These are phyloP conservation scores for Gambusia yucatana DNA, from an alignment of 2,797 vertebrate genomes.

Conservation along the genomic window DNA sequence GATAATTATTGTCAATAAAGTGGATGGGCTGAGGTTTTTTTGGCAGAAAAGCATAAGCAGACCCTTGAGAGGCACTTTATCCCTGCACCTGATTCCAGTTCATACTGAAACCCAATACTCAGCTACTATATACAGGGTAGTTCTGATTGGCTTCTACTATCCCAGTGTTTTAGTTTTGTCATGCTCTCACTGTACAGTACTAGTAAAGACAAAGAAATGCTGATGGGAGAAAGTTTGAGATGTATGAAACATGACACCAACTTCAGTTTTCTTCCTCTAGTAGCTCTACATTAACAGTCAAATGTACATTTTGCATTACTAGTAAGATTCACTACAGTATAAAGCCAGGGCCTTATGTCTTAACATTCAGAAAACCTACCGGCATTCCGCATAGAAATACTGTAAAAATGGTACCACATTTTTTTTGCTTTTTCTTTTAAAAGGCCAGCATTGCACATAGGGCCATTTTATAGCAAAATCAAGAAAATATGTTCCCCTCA, in stretches of 20 bases:
- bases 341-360: background rate
- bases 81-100: background rate
- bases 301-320: background rate
- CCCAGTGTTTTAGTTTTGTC: background rate
- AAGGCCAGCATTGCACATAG: no score
- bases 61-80: background rate
- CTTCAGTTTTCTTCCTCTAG: background rate
- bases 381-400: background rate
- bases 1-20: background rate
- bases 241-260: background rate
- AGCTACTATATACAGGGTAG: background rate
- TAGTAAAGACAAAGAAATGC: background rate
- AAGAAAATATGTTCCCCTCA: no score
- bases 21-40: background rate
- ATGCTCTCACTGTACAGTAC: background rate
- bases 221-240: background rate
- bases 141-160: background rate
- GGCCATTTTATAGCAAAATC: no score
- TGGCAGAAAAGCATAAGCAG: background rate
- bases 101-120: background rate
- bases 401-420: background rate
- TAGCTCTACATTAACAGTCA: background rate
- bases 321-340: background rate
- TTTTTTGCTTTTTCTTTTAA: background rate
- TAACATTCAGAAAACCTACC: no score